phyloP scores from a whole-genome alignment of 2,113 vertebrate species.

The Danio rerio region GRCz12tu NC_133189.1:28959001-28959500 shows the following conservation, averaged over 20 bases:
- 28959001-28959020: constrained; percentile 68
- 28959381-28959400: constrained; percentile 35
- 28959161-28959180: constrained; percentile 64
- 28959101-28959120: constrained; percentile 63
- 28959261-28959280: constrained; percentile 53
- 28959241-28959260: constrained; percentile 70
- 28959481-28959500: constrained; percentile 72
- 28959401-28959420: constrained; percentile 68
- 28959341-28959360: constrained; percentile 13
- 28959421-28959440: constrained; percentile 85
- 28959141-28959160: constrained; percentile 63
- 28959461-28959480: constrained; percentile 70
- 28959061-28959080: constrained; percentile 49
- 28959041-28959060: constrained; percentile 49
- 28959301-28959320: constrained; percentile 61
- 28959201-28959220: constrained; percentile 45
- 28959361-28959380: constrained; percentile 59
- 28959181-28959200: constrained; percentile 47
- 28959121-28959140: constrained; percentile 64
- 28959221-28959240: constrained; percentile 67
- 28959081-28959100: constrained; percentile 46
- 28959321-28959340: constrained; percentile 53
- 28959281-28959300: constrained; percentile 64
- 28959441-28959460: constrained; percentile 56
- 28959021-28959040: constrained; percentile 60